Base-by-base conservation (phyloP, 1,140 invertebrate genomes). In the Prorops nasuta region DNA sequence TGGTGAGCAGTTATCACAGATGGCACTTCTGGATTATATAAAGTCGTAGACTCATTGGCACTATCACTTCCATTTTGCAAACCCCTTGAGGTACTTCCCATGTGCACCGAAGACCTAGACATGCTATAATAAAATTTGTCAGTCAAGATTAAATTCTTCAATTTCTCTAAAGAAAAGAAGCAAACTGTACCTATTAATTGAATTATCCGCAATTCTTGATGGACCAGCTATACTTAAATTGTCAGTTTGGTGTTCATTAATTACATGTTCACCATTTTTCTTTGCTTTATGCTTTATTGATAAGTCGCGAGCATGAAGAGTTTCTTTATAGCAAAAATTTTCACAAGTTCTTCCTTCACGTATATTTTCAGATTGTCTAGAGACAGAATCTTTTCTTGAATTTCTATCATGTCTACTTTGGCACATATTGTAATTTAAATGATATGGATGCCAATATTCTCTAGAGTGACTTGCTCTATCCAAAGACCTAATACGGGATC, bases 141-240 rank as follows among this genome's bases (percentile, higher is more conserved):
- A n/a, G n/a, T n/a, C n/a, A n/a, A n/a, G n/a, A n/a, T n/a, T n/a
- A n/a, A n/a, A n/a, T n/a, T n/a, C n/a, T n/a, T n/a, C n/a, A n/a
- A n/a, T n/a, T n/a, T 28, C 31, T 14, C 12, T 36, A 24, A 24
- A 10, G 10, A 21, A 47, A 47, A 28, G 4, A 21, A 17, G 17
- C 12, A n/a, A 15, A 32, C 49, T 57, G 54, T 54, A 54, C 48
- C 70, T 69, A 59, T 64, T 64, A 52, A 69, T 66, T 22, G 71
- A 56, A 56, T 49, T 54, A 60, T 74, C 70, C 17, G 66, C 60
- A 36, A 63, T 44, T 63, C 74, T 67, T 19, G 74, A 77, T 47
- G 74, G 73, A 44, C 74, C 74, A 59, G 74, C 66, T 42, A 67
- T 54, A 44, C 48, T 64, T n/a, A 66, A 58, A 57, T 41, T 60